phyloP scores from a whole-genome alignment of 2,888 invertebrate species.

The Polylopha cassiicola region DNA sequence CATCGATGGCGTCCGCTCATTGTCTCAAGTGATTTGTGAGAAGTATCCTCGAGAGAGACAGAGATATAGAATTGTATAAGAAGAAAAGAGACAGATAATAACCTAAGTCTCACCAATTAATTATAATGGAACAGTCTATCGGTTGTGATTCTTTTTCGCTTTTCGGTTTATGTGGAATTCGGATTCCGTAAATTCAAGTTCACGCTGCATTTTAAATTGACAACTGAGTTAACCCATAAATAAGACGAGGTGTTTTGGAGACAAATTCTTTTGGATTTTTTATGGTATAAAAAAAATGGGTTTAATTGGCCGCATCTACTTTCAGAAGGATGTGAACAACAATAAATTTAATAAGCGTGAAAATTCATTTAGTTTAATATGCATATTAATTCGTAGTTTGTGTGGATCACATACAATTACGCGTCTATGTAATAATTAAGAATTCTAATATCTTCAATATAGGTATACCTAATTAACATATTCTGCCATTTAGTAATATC shows the following conservation, averaged over 20 bases:
- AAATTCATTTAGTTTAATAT: too few relatives aligned
- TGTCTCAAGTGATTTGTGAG: slow-evolving; percentile 63
- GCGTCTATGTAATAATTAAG: too few relatives aligned
- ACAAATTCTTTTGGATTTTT: slow-evolving; percentile 17
- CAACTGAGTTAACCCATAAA: slow-evolving; percentile 41
- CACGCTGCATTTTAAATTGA: slow-evolving; percentile 58
- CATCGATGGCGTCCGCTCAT: slow-evolving; percentile 51
- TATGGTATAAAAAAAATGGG: slow-evolving; percentile 6
- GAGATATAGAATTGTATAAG: slow-evolving; percentile 25
- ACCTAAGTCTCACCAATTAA: slow-evolving; percentile 47
- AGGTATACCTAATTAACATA: too few relatives aligned
- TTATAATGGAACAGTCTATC: slow-evolving; percentile 56
- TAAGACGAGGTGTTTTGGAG: slow-evolving; percentile 9
- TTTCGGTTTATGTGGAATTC: slow-evolving; percentile 45
- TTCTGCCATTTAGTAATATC: too few relatives aligned
- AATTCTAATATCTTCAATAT: too few relatives aligned
- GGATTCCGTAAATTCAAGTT: slow-evolving; percentile 53
- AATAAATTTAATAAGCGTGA: too few relatives aligned
- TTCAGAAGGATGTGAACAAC: too few relatives aligned
- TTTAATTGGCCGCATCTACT: slow-evolving; percentile 5
- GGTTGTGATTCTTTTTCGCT: slow-evolving; percentile 51
- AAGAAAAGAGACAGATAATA: slow-evolving; percentile 33
- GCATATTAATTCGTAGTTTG: too few relatives aligned
- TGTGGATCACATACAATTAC: too few relatives aligned
- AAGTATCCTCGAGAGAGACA: slow-evolving; percentile 37